Percentiles rank a stretch among this genome's conserved stretches.
Evolutionary conservation across 2,797 vertebrate species (phyloP).

Genomic region (Orestias chungarensis): DNA sequence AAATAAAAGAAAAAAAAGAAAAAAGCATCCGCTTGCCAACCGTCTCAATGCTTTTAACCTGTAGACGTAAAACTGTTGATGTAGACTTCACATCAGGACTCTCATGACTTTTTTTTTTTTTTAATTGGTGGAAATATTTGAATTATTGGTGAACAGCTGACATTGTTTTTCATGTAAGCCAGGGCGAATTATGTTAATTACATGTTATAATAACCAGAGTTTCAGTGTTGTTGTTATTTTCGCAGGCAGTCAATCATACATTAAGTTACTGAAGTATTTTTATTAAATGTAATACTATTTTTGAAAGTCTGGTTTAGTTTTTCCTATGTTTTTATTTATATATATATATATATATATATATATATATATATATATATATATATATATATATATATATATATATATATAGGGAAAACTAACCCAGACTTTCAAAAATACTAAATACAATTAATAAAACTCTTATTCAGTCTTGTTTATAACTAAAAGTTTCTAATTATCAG

Average conservation of each 20-base stretch:
- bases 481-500: not conserved
- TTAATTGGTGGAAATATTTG: not conserved
- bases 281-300: not conserved
- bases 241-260: not conserved
- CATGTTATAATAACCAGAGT: slow-evolving; percentile 7
- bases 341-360: no score
- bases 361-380: no score
- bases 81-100: not conserved
- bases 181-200: no score
- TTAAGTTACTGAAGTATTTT: not conserved
- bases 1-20: no score
- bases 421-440: no score
- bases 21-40: no score
- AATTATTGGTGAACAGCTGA: not conserved
- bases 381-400: no score
- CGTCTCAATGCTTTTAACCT: not conserved
- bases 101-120: not conserved
- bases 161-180: not conserved
- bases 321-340: not conserved
- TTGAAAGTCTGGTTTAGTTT: not conserved
- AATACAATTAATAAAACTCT: no score
- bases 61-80: not conserved
- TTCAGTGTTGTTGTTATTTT: slow-evolving; percentile 8
- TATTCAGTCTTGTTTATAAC: slow-evolving; percentile 8
- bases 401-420: no score